Evolutionary conservation across 2,797 vertebrate genomes (phyloP), one percentile per base, ranked within the genome.

Genomic region (Pteropus rufus): DNA sequence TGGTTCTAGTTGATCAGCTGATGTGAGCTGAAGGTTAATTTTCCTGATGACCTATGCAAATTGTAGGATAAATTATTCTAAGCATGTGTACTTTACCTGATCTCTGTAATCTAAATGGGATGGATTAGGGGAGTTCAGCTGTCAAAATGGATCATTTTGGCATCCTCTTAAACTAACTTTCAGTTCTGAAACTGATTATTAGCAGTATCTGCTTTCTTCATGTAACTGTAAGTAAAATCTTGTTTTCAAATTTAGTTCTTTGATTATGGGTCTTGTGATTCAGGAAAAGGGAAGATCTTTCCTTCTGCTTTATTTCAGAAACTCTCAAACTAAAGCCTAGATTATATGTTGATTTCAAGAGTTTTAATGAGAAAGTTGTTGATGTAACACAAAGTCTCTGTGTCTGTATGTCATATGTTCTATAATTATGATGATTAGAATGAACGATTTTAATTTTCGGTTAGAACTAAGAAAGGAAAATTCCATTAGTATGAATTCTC

Each of bases 351-450:
- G 97, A 98, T 98, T 98, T 98, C 97, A 98, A 98, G 98, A 98
- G 98, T 97, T 98, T 98, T 98, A 98, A 97, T 97, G 98, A 98
- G 97, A 98, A 98, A 98, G 97, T 97, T 97, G 97, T 98, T 98
- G 98, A 98, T 67, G 96, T 98, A 98, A 91, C 96, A 97, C 98
- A 98, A 94, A 97, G 89, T 97, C 95, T 97, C 97, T 41, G 96
- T 98, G 97, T 96, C 98, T 98, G 97, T 98, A 96, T 58, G 97
- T 97, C 97, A 97, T 98, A 85, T 82, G 67, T 96, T 85, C 95
- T 97, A 93, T 97, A 98, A 98, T 98, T 97, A 87, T 97, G 98
- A 98, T 96, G 83, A 98, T 82, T 93, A 93, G 96, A 98, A 90
- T 89, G 97, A 97, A 96, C 96, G 70, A 92, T 98, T 93, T 95